Conservation (phyloP, 1,140 invertebrate species). For the Spodoptera litura region DNA sequence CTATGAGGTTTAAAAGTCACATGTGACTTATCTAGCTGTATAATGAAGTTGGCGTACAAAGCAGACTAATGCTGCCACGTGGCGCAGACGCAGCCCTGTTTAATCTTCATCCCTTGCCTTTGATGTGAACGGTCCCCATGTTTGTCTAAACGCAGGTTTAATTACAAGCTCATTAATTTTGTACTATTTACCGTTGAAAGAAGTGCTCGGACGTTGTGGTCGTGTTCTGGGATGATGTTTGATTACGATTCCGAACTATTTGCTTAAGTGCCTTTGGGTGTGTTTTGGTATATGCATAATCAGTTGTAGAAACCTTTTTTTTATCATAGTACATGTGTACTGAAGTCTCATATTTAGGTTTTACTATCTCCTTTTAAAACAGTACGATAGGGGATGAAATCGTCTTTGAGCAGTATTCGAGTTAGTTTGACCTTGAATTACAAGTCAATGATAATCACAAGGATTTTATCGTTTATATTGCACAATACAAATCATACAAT, state of each 20-base stretch:
- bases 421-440: no score
- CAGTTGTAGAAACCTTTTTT: no score
- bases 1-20: not conserved
- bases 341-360: no score
- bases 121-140: conserved; percentile 75
- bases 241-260: conserved; percentile 11
- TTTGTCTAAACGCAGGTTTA: conserved; percentile 79
- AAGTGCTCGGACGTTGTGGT: conserved; percentile 35
- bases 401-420: no score
- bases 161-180: conserved; percentile 83
- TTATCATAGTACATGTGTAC: no score
- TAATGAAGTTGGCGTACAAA: conserved; percentile 52
- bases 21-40: not conserved
- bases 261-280: conserved; percentile 10
- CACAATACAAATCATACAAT: not conserved
- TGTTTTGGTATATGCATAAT: not conserved
- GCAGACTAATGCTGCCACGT: conserved; percentile 74
- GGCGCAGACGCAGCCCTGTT: conserved; percentile 78
- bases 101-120: conserved; percentile 76
- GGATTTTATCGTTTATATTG: no score
- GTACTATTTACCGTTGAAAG: conserved; percentile 74
- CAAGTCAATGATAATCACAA: no score
- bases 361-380: no score
- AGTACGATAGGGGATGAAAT: no score
- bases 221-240: not conserved